Percentiles rank a stretch among this genome's conserved stretches.
Conservation (phyloP, 2,888 invertebrate genomes). For the Heliconius sara region DNA sequence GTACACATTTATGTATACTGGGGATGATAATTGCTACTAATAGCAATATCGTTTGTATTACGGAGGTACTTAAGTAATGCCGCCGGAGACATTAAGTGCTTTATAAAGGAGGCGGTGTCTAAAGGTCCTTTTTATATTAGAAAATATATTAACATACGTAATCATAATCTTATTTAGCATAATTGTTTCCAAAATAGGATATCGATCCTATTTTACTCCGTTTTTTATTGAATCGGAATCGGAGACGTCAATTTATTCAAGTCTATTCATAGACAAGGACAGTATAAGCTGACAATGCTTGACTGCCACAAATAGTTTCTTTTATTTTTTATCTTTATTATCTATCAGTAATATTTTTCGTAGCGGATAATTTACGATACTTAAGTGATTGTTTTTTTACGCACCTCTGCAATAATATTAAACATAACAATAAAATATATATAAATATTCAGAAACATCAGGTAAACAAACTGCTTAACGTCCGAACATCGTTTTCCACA, state of each 20-base stretch:
- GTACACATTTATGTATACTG: background rate
- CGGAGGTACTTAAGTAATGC: slow-evolving; percentile 1
- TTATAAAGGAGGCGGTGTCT: background rate
- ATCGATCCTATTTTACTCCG: background rate
- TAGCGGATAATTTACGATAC: too few relatives aligned
- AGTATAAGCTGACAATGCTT: background rate
- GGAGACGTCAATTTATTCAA: too few relatives aligned
- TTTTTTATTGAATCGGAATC: too few relatives aligned
- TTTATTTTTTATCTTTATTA: too few relatives aligned
- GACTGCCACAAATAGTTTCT: background rate
- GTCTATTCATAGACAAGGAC: too few relatives aligned
- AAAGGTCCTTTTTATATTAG: background rate
- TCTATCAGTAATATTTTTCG: too few relatives aligned
- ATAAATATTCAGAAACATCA: background rate
- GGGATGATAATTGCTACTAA: slow-evolving; percentile 4
- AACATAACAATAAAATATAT: background rate
- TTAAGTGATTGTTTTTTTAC: too few relatives aligned
- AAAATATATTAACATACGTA: background rate
- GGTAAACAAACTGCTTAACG: background rate
- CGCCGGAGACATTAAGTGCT: background rate
- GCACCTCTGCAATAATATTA: background rate
- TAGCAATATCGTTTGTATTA: slow-evolving; percentile 9
- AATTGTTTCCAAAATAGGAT: background rate
- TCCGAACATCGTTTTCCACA: slow-evolving; percentile 33
- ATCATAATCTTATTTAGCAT: background rate